Conservation (phyloP, 1,140 invertebrate species). For the Diuraphis noxia region DNA sequence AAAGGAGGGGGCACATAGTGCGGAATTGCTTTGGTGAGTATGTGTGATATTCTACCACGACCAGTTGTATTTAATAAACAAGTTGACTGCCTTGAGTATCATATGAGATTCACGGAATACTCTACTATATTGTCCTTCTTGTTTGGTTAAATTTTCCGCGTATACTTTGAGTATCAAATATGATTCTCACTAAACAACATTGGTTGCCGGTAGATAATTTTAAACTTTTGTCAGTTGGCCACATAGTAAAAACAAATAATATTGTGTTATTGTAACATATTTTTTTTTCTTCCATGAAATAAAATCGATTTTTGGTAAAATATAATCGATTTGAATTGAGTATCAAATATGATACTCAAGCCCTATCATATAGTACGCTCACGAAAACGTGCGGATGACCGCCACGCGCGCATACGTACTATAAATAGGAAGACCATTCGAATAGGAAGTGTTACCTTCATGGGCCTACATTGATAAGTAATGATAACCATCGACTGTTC, state of each 20-base stretch:
- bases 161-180: neutral
- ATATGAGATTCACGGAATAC: neutral
- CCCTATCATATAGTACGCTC: neutral
- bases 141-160: neutral
- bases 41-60: no score
- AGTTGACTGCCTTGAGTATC: conserved; percentile 1
- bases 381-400: no score
- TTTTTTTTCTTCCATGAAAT: conserved; percentile 4
- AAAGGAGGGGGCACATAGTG: no score
- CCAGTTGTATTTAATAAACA: no score
- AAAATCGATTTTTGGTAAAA: conserved; percentile 21
- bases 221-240: neutral
- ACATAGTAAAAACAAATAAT: neutral
- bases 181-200: neutral
- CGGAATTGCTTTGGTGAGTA: no score
- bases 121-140: neutral
- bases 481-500: no score
- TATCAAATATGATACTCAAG: conserved; percentile 21
- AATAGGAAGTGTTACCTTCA: no score
- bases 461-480: no score
- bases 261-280: neutral
- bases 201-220: neutral
- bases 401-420: neutral
- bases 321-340: neutral
- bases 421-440: neutral